These are phyloP conservation scores for Adelosebastes latens DNA, from an alignment of 2,797 vertebrate species.

Conservation along the genomic window DNA sequence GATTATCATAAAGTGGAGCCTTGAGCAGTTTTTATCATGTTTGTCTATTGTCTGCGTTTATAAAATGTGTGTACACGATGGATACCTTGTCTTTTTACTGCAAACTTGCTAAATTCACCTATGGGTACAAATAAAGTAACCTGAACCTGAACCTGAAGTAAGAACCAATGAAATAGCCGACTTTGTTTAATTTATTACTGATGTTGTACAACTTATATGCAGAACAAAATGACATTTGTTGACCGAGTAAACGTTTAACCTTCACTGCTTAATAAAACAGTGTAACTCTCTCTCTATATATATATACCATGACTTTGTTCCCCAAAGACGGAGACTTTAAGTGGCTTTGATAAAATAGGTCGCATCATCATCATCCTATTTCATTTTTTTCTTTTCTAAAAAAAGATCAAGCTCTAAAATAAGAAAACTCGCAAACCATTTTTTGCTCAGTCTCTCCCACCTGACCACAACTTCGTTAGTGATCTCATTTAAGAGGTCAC, in stretches of 20 bases:
- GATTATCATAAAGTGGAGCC: no score
- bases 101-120: no score
- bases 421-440: slow-evolving; percentile 67
- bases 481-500: slow-evolving; percentile 83
- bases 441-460: slow-evolving; percentile 66
- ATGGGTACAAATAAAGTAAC: no score
- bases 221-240: background rate
- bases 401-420: slow-evolving; percentile 59
- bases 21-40: no score
- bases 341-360: slow-evolving; percentile 71
- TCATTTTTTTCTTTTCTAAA: slow-evolving; percentile 55
- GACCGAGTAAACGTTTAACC: slow-evolving; percentile 34
- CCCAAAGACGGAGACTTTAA: slow-evolving; percentile 58
- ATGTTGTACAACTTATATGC: background rate
- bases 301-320: slow-evolving; percentile 44
- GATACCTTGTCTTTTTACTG: no score
- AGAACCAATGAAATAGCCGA: background rate
- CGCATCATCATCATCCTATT: slow-evolving; percentile 65
- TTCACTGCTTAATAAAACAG: background rate
- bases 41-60: no score
- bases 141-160: background rate
- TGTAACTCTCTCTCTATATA: background rate
- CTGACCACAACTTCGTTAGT: slow-evolving; percentile 69
- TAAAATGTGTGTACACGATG: no score
- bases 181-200: background rate